phyloP scores from a whole-genome alignment of 2,797 vertebrate species.

The Mycteria americana region DNA sequence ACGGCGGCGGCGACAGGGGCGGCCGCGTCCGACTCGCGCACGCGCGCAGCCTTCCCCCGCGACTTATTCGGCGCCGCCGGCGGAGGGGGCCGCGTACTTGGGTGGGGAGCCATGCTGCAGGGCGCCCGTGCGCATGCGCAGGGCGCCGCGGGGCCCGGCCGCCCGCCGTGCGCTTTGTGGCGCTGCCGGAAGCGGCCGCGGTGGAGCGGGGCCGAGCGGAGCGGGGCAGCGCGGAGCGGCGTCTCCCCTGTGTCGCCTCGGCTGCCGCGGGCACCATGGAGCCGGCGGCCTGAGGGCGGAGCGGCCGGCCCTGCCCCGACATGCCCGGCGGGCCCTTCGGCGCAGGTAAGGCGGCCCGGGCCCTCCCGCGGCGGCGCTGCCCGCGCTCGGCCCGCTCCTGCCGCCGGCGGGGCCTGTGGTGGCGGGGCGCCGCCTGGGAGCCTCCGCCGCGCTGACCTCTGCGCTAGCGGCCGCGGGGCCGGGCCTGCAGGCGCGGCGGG shows the following conservation, averaged over 20 bases:
- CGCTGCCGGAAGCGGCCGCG: conserved; percentile 42
- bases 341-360: conserved; percentile 10
- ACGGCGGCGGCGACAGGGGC: accelerated
- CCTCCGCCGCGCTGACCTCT: neutral
- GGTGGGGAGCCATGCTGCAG: accelerated
- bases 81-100: accelerated
- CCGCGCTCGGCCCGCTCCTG: neutral
- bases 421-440: neutral
- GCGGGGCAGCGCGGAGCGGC: neutral
- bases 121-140: accelerated
- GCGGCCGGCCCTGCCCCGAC: neutral
- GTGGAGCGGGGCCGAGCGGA: neutral
- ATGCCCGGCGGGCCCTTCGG: conserved; percentile 35
- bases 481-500: neutral
- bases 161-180: conserved; percentile 21
- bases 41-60: neutral
- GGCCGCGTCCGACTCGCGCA: accelerated
- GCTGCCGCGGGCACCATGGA: neutral
- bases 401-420: neutral
- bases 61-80: neutral
- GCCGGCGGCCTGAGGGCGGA: neutral
- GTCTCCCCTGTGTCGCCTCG: neutral
- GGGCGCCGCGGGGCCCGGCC: accelerated
- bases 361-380: neutral
- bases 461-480: neutral